phyloP scores from a whole-genome alignment of 2,797 vertebrate genomes.

The Columba guinea region DNA sequence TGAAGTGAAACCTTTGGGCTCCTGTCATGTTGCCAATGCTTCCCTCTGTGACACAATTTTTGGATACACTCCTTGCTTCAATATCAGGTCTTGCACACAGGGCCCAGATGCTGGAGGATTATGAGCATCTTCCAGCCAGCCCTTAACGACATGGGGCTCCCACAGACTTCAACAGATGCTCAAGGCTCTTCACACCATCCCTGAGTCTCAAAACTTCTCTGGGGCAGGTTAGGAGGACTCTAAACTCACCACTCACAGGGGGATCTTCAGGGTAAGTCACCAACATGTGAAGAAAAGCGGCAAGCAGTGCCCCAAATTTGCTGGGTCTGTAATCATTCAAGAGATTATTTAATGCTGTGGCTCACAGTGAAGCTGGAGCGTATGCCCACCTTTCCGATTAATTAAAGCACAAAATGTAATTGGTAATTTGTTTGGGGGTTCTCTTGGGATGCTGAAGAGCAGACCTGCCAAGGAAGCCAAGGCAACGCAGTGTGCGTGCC shows the following conservation, averaged over 20 bases:
- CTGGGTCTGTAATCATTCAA: constrained; percentile 28
- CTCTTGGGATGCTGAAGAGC: constrained; percentile 55
- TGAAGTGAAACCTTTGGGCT: constrained; percentile 52
- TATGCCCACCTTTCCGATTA: constrained; percentile 66
- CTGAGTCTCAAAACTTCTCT: not conserved
- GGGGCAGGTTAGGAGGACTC: not conserved
- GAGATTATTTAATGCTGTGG: constrained; percentile 48
- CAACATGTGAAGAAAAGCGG: not conserved
- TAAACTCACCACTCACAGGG: not conserved
- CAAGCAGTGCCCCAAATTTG: not conserved
- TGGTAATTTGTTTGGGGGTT: constrained; percentile 45
- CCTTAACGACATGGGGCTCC: not conserved
- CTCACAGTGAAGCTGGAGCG: constrained; percentile 28
- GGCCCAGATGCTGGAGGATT: not conserved
- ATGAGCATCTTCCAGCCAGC: not conserved
- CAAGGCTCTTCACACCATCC: not conserved
- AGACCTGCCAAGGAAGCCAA: constrained; percentile 51
- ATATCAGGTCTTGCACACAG: not conserved
- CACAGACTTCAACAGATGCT: not conserved
- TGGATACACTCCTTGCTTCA: not conserved
- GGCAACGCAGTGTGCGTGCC: not conserved
- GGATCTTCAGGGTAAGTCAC: constrained; percentile 21
- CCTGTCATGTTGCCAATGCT: constrained; percentile 55
- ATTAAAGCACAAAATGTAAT: constrained; percentile 45
- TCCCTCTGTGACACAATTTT: constrained; percentile 50